A percentile compares a stretch with the other conserved stretches of the same genome.
Conservation (phyloP, 2,888 invertebrate genomes). For the Drosophila austrosaltans region DNA sequence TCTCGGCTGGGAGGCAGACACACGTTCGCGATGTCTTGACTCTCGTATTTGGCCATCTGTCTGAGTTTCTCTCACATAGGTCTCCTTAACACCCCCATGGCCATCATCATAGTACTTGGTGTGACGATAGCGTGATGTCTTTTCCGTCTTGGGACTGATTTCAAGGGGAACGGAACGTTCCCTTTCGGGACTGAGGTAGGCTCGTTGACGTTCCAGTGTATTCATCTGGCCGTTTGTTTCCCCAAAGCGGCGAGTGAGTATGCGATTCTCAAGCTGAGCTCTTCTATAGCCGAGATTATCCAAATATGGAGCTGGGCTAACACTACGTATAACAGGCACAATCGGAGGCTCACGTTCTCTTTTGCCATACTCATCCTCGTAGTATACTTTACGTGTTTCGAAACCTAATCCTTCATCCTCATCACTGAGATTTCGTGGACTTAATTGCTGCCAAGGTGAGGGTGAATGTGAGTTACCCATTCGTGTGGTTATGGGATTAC, state of each 20-base stretch:
- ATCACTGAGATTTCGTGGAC: constrained; percentile 85
- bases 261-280: constrained; percentile 90
- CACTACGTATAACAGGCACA: constrained; percentile 86
- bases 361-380: constrained; percentile 80
- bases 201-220: constrained; percentile 83
- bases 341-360: constrained; percentile 85
- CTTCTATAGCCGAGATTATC: constrained; percentile 88
- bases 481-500: constrained; percentile 4
- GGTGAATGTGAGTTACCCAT: constrained; percentile 77
- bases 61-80: constrained; percentile 83
- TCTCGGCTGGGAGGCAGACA: constrained; percentile 54
- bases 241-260: constrained; percentile 86
- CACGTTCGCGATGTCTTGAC: constrained; percentile 83
- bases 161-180: constrained; percentile 37
- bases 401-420: constrained; percentile 92
- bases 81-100: constrained; percentile 85
- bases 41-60: constrained; percentile 83
- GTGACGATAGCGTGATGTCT: constrained; percentile 81
- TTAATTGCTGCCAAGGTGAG: constrained; percentile 82
- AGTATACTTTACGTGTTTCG: constrained; percentile 85
- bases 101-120: constrained; percentile 83
- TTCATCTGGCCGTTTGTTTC: constrained; percentile 43
- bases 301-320: constrained; percentile 84
- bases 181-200: constrained; percentile 26
- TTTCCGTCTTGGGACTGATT: constrained; percentile 61